Percentiles rank a stretch among this genome's conserved stretches.
phyloP scores from a whole-genome alignment of 2,888 invertebrate species.

The Xylophagus ater region DNA sequence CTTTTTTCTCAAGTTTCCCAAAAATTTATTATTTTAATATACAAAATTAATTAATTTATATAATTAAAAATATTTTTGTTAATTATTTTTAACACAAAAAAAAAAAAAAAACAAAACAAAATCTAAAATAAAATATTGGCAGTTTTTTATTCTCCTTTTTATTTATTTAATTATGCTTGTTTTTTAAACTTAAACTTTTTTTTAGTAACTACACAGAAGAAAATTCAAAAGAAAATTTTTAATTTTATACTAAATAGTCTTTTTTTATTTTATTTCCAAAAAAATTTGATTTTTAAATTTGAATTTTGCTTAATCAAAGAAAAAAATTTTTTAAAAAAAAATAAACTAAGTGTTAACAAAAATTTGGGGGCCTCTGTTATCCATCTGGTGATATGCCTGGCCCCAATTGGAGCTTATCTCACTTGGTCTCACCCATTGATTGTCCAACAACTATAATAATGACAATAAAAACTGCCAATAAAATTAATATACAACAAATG shows the following conservation, averaged over 20 bases:
- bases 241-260: neutral
- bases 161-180: no score
- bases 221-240: neutral
- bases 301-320: neutral
- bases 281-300: neutral
- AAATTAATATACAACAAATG: constrained; percentile 70
- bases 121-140: no score
- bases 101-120: no score
- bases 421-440: constrained; percentile 54
- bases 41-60: no score
- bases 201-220: no score
- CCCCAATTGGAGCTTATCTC: constrained; percentile 42
- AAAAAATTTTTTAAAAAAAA: neutral
- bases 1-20: no score
- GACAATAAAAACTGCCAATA: constrained; percentile 69
- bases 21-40: no score
- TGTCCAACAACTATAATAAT: constrained; percentile 73
- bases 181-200: no score
- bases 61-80: no score
- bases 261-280: neutral
- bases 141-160: no score
- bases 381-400: constrained; percentile 41
- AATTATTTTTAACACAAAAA: no score
- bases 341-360: constrained; percentile 28
- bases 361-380: constrained; percentile 38